A percentile compares a stretch with the other conserved stretches of the same genome.
phyloP scores from a whole-genome alignment of 1,140 invertebrate genomes.

The Agrypnia vestita region DNA sequence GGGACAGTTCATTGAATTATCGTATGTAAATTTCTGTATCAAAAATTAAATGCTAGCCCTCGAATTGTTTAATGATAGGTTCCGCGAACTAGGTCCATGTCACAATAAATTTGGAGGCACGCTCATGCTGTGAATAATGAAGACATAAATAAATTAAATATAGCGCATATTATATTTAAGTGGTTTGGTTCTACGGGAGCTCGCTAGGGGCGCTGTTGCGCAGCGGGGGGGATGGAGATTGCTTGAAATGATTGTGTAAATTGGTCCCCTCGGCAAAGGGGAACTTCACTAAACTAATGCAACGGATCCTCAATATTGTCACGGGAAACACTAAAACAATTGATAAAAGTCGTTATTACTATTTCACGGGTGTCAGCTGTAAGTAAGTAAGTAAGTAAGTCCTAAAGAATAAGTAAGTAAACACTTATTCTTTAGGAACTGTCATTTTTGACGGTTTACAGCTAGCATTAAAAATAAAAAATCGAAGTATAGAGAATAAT shows the following conservation, averaged over 20 bases:
- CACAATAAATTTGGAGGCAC: constrained; percentile 20
- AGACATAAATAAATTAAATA: constrained; percentile 40
- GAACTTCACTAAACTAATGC: not conserved
- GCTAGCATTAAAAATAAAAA: too few relatives aligned
- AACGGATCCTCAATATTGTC: too few relatives aligned
- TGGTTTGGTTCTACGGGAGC: constrained; percentile 5
- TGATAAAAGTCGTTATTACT: too few relatives aligned
- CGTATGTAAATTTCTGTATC: too few relatives aligned
- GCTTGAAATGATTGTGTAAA: constrained; percentile 13
- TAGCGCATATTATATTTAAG: not conserved
- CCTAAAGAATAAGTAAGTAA: too few relatives aligned
- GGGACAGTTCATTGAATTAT: too few relatives aligned
- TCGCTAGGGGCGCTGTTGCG: constrained; percentile 21
- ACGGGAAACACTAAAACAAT: too few relatives aligned
- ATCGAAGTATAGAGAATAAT: too few relatives aligned
- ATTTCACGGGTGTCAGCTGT: too few relatives aligned
- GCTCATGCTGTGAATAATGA: constrained; percentile 21
- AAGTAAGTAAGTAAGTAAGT: too few relatives aligned
- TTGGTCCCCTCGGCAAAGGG: constrained; percentile 20
- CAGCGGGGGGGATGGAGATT: constrained; percentile 34
- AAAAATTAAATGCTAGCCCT: not conserved
- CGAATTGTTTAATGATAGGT: constrained; percentile 16
- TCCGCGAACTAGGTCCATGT: constrained; percentile 17
- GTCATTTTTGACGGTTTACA: too few relatives aligned
- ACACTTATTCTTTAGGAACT: too few relatives aligned